Base-by-base conservation (phyloP, 2,888 invertebrate species). In the Dicycla oo region DNA sequence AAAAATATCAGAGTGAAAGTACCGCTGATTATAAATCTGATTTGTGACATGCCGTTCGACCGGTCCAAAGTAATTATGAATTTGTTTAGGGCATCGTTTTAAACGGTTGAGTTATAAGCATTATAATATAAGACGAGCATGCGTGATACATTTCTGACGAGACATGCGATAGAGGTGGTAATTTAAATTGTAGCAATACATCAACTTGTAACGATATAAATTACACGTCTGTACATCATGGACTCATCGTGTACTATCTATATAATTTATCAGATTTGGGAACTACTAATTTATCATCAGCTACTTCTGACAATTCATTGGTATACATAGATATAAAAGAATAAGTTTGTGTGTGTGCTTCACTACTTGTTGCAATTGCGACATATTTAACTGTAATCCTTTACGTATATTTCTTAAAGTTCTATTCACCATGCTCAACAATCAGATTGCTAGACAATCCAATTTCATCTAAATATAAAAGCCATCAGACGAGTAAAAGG, bases 1-100 rank as follows among this genome's bases (percentile, higher is more conserved):
- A 87, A 87, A 86, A 85, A 83, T 75, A 72, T 74, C 58, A 72
- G 61, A 83, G 86, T 72, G 86, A 85, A 85, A 85, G 85, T 85
- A 78, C 69, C 66, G 62, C 72, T 75, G 82, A 83, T 87, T 84
- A 84, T 85, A 84, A 85, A 73, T 77, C 81, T 87, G 86, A 88
- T 88, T 87, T 86, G 88, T 86, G 83, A 83, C 83, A 85, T 73
- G 75, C 62, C 53, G 85, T 81, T 79, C 40, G 61, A 83, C 79
- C 80, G 76, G 81, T 79, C 68, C 34, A 23, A 69, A 69, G 70
- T 75, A 71, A 79, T 74, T 82, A 75, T 63, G 68, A 79, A 76
- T 81, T 78, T 78, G 74, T 81, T 81, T 84, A 85, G 83, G 83
- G 86, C 78, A 78, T 73, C 75, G 62, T 71, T 74, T 76, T 75